Conservation (phyloP, 2,113 vertebrate genomes). For the Natator depressus region DNA sequence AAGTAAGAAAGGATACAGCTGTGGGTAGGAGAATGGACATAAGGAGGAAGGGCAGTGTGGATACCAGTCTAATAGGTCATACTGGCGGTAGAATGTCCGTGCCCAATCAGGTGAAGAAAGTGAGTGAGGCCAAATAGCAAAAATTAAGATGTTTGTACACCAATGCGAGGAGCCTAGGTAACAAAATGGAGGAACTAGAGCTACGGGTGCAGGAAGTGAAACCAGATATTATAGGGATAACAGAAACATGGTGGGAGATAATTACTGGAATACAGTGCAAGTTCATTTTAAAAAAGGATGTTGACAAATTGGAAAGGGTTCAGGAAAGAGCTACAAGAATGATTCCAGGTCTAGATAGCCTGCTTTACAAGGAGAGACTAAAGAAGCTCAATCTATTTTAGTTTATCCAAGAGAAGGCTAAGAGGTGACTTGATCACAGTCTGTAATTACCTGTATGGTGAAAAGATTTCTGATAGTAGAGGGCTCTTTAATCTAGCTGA, state of each 20-base stretch:
- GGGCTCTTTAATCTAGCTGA: not conserved
- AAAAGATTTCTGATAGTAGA: not conserved
- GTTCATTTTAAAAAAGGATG: not conserved
- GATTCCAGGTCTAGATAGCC: not conserved
- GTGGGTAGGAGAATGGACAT: too few relatives aligned
- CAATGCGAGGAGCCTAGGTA: too few relatives aligned
- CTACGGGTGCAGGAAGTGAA: too few relatives aligned
- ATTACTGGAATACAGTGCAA: not conserved
- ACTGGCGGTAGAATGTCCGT: too few relatives aligned
- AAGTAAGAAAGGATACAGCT: too few relatives aligned
- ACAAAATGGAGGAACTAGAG: too few relatives aligned
- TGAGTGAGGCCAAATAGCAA: too few relatives aligned
- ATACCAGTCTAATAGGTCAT: too few relatives aligned
- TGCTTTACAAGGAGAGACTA: not conserved
- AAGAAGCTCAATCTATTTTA: not conserved
- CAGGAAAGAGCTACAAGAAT: not conserved
- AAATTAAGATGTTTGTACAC: too few relatives aligned
- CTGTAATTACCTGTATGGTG: not conserved
- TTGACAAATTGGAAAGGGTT: not conserved
- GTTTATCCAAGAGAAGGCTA: not conserved
- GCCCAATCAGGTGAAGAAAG: too few relatives aligned
- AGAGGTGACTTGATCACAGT: not conserved
- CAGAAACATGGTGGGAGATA: not conserved
- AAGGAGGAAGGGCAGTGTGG: too few relatives aligned
- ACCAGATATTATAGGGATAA: too few relatives aligned